These are phyloP conservation scores for Tanypteryx hageni DNA, from an alignment of 2,888 invertebrate species.

Conservation along the genomic window DNA sequence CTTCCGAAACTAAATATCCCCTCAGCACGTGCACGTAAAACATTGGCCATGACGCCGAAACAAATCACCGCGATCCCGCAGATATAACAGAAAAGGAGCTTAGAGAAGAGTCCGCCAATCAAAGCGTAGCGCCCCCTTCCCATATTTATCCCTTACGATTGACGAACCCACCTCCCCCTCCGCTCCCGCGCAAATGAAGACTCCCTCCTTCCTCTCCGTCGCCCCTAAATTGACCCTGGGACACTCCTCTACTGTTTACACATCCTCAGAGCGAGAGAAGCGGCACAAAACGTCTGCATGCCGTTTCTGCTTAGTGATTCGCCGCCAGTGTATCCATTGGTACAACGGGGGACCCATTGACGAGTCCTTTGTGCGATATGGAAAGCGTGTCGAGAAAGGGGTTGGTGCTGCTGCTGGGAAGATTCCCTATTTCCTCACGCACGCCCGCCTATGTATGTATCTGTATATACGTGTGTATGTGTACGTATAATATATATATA, in stretches of 20 bases:
- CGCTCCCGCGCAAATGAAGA: conserved; percentile 6
- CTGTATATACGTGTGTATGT: not conserved
- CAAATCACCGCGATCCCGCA: no score
- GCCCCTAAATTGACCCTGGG: conserved; percentile 24
- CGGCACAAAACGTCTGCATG: no score
- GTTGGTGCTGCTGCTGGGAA: no score
- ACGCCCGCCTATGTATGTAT: not conserved
- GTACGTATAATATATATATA: not conserved
- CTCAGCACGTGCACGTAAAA: no score
- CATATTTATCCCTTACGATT: not conserved
- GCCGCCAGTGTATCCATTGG: conserved; percentile 7
- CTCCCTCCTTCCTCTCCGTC: not conserved
- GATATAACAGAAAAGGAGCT: no score
- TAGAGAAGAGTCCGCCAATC: not conserved
- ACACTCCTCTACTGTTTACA: conserved; percentile 6
- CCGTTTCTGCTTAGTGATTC: conserved; percentile 1
- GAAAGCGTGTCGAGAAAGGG: no score
- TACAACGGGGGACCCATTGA: not conserved
- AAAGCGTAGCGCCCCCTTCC: not conserved
- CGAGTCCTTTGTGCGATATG: not conserved
- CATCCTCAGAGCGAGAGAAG: conserved; percentile 3
- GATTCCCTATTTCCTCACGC: not conserved
- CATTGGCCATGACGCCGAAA: no score
- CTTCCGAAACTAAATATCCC: no score
- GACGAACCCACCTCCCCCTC: not conserved